Base-by-base conservation (phyloP, 2,888 invertebrate species). In the Maniola hyperantus region DNA sequence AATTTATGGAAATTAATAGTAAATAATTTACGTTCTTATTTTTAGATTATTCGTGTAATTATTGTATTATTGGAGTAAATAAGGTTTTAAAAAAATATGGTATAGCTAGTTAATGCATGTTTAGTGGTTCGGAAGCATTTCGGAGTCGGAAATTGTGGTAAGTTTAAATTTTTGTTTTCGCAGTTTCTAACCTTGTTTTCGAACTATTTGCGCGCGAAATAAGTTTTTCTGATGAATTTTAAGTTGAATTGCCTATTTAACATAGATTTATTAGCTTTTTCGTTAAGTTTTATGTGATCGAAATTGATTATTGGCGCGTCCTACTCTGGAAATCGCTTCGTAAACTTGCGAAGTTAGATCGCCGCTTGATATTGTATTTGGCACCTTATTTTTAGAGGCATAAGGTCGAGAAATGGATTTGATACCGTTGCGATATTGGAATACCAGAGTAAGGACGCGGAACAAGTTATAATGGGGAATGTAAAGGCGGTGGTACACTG, bases 241-340 rank as follows among this genome's bases (percentile, higher is more conserved):
- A 18, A 61, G 33, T 48, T n/a, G n/a, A 55, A 39, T 42, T 34
- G n/a, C 50, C 20, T 36, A 33, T 26, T 50, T 42, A n/a, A 20
- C 20, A 11, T 39, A n/a, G 10, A 15, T 18, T 34, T 54, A 48
- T 44, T 33, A 46, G 42, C 8, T n/a, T 33, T 26, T 33, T 42
- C 15, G 11, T 39, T 18, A 64, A 72, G 76, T 77, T 79, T 77
- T 79, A 71, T 75, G 75, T 73, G 66, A 73, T 73, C 68, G 71
- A 76, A 75, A 79, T 78, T 82, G 81, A 83, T 84, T 84, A 86
- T 80, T 74, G 63, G 20, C 68, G 73, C 74, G 79, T 73, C 74
- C 72, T 89, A 90, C 87, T 90, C 89, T 83, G 79, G 67, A 80
- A 79, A 82, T 83, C 73, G 79, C 73, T 75, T 84, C 77, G 76